Evolutionary conservation across 2,113 vertebrate species (phyloP), one percentile per base, ranked within the genome.

Genomic region (Syngnathoides biaculeatus): DNA sequence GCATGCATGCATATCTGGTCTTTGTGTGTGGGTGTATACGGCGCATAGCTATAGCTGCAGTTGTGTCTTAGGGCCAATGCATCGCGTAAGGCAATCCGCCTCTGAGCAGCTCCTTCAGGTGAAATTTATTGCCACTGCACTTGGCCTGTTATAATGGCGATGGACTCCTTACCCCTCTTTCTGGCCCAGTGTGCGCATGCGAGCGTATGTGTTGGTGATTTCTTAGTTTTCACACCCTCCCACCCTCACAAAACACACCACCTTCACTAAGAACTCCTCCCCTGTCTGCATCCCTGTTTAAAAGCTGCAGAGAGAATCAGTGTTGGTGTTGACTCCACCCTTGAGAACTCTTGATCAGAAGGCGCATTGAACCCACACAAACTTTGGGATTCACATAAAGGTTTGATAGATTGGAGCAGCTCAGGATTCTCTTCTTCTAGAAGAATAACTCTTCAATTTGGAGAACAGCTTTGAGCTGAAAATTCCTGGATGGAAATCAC

Each of bases 121-220:
- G 87, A 90, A 87, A 90, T 90, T 90, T 89, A 90, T 90, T 83
- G 86, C 88, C 87, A 84, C 88, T 90, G 88, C 88, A 90, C 84
- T 90, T 90, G 87, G 87, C 86, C 86, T 87, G 86, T 88, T 89
- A 90, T 87, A 89, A 88, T 78, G 78, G 80, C 83, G 78, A 90
- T 89, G 83, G 88, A 88, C 87, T 87, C 83, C 75, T 86, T 86
- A 84, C 83, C 80, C 79, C 80, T 75, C 69, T 81, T 78, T 85
- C 70, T 82, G 24, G 72, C 60, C 60, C 60, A 60, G 45, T 64
- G 84, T 75, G 75, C 65, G 62, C 7, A 76, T 81, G 84, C 73
- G 76, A 30, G 73, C 67, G 77, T 64, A 59, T 22, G 56, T 50
- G 66, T 58, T 66, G 50, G 72, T 74, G 63, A 82, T 76, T 79